Percentiles rank a stretch among this genome's conserved stretches.
phyloP scores from a whole-genome alignment of 2,797 vertebrate genomes.

The Garrulus glandarius region DNA sequence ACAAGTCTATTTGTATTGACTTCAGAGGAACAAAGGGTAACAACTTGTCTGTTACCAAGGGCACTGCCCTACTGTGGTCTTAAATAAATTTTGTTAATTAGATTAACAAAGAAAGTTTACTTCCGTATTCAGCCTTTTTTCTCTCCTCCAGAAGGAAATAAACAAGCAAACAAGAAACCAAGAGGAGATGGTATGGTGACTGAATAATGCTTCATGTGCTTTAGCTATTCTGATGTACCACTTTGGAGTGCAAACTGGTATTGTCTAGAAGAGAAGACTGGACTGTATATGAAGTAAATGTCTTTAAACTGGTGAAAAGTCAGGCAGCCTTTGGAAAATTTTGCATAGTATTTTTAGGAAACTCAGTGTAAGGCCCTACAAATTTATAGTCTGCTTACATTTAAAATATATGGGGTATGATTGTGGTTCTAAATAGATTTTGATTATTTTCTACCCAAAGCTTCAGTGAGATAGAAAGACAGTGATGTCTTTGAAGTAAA shows the following conservation, averaged over 20 bases:
- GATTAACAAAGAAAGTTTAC: background rate
- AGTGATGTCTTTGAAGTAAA: background rate
- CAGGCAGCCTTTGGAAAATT: background rate
- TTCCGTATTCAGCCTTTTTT: background rate
- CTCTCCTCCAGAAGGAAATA: background rate
- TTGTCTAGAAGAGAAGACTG: background rate
- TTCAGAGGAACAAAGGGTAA: background rate
- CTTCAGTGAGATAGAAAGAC: background rate
- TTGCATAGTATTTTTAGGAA: background rate
- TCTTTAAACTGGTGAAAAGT: background rate
- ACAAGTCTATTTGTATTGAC: background rate
- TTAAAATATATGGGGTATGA: background rate
- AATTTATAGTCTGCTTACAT: background rate
- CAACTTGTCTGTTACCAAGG: background rate
- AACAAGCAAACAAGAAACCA: background rate
- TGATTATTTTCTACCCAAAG: background rate
- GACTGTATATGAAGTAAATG: background rate
- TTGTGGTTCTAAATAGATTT: background rate
- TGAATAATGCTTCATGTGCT: background rate
- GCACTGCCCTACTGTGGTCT: background rate
- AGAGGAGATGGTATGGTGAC: background rate
- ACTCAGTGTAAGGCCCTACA: background rate
- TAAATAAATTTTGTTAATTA: background rate
- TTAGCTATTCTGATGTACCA: background rate
- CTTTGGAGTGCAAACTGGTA: background rate